A percentile compares a stretch with the other conserved stretches of the same genome.
These are phyloP conservation scores for Athalia rosae DNA, from an alignment of 2,888 invertebrate genomes.

Conservation along the genomic window DNA sequence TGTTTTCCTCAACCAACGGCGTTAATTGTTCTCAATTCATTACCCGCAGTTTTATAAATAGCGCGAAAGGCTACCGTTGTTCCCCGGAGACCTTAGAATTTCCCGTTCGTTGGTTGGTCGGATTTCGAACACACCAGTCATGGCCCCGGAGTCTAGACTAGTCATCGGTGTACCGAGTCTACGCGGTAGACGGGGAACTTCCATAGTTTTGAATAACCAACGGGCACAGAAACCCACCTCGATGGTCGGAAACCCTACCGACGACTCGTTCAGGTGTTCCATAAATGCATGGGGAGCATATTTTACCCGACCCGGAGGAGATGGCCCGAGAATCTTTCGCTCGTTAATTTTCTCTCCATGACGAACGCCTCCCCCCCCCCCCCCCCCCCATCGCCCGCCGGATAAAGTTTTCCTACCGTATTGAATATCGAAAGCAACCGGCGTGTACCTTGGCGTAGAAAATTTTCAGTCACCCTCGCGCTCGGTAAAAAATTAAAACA, in stretches of 20 bases:
- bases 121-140: background rate
- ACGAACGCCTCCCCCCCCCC: no score
- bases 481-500: no score
- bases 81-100: background rate
- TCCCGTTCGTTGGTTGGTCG: background rate
- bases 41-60: no score
- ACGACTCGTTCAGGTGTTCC: conserved; percentile 17
- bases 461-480: no score
- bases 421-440: no score
- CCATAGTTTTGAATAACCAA: conserved; percentile 37
- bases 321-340: background rate
- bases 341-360: no score
- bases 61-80: no score
- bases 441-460: no score
- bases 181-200: conserved; percentile 1
- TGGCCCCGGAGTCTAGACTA: conserved; percentile 1
- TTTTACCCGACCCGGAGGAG: conserved; percentile 6
- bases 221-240: background rate
- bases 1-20: no score
- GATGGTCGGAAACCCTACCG: background rate
- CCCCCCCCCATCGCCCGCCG: no score
- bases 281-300: conserved; percentile 1
- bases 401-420: no score
- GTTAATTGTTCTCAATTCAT: no score
- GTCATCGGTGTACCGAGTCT: background rate